A percentile compares a stretch with the other conserved stretches of the same genome.
Evolutionary conservation across 1,140 invertebrate species (phyloP).

Genomic region (Diorhabda carinulata): DNA sequence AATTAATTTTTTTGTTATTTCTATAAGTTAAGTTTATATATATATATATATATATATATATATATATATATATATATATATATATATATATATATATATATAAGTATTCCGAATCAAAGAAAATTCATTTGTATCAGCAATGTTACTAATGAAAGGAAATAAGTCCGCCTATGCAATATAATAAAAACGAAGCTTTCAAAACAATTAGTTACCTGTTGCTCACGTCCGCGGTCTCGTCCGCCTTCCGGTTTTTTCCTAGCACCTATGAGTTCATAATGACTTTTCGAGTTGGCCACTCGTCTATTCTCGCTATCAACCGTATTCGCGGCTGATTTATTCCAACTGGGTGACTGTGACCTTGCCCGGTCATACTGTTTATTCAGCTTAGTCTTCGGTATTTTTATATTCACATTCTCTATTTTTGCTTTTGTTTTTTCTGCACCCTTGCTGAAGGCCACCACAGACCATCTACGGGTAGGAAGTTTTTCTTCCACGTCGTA

Average conservation of each 20-base stretch:
- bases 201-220: constrained; percentile 39
- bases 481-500: constrained; percentile 38
- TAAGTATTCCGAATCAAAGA: too few species aligned
- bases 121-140: too few species aligned
- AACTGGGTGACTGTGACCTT: constrained; percentile 43
- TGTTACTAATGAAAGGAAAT: neutral
- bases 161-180: constrained; percentile 8
- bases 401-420: constrained; percentile 37
- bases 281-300: constrained; percentile 37
- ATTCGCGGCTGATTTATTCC: constrained; percentile 38
- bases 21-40: too few species aligned
- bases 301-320: constrained; percentile 26
- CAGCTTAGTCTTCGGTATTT: constrained; percentile 45
- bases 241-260: constrained; percentile 40
- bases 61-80: too few species aligned
- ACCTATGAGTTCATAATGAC: constrained; percentile 41
- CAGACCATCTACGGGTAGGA: constrained; percentile 40
- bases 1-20: too few species aligned
- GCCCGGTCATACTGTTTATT: constrained; percentile 35
- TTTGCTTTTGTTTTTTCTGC: constrained; percentile 27
- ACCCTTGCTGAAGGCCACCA: constrained; percentile 27
- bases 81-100: too few species aligned
- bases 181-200: constrained; percentile 7
- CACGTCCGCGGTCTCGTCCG: constrained; percentile 36
- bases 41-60: too few species aligned